Base-by-base conservation (phyloP, 2,888 invertebrate genomes). In the Eulithis testata region DNA sequence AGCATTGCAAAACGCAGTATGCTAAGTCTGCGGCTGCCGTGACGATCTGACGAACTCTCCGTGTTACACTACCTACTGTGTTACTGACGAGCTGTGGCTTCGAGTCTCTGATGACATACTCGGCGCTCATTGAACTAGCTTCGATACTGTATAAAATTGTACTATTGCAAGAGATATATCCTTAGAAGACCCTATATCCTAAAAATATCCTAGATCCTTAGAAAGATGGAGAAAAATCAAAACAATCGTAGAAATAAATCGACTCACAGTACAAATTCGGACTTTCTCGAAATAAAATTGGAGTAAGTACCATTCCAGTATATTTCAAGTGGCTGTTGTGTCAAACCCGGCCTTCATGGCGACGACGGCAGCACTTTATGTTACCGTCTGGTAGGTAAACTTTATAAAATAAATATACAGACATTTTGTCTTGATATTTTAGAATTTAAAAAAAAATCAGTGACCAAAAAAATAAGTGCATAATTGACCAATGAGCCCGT, bases 1-100 rank as follows among this genome's bases (percentile, higher is more conserved):
- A 73, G 69, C 71, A 71, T 71, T 71, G 73, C 73, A 70, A 70
- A 71, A 71, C 66, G 67, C 56, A 49, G 58, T 70, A 68, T 69
- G 73, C 68, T 66, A 65, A 69, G 53, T 59, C 63, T 65, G 68
- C 66, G 71, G 65, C 63, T 14, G 12, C 54, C 54, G 56, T 49
- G 52, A 52, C 44, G 59, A 51, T 9, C 31, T n/a, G 21, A 21
- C 57, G 36, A 12, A 4, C 31, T 4, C 12, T 12, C 36, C 37
- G 43, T 37, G 43, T 40, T 40, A 52, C 12, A 31, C 44, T 14
- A 45, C 45, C 45, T 43, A 43, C 11, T 43, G 4, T 14, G 11
- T 11, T 43, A n/a, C 12, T 58, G 43, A 51, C 58, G 21, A 43
- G 27, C 11, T 31, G 45, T 45, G 52, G 47, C 47, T 43, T 21